These are phyloP conservation scores for Erinaceus europaeus DNA, from an alignment of 2,113 vertebrate genomes.

Conservation along the genomic window DNA sequence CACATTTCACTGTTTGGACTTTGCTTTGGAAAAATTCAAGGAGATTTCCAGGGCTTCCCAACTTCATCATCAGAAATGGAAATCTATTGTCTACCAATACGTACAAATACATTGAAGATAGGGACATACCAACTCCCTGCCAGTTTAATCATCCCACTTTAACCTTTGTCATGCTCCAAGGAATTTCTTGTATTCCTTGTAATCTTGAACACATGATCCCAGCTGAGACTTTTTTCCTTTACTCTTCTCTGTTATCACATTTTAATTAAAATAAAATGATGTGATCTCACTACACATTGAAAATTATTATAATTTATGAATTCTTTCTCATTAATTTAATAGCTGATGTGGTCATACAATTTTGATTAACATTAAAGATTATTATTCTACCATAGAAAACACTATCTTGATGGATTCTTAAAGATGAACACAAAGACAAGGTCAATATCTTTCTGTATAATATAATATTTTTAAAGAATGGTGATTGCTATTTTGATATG, in stretches of 20 bases:
- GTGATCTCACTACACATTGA: background rate
- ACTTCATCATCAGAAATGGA: background rate
- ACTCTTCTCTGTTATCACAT: background rate
- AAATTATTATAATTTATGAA: conserved; percentile 48
- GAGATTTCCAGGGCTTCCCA: background rate
- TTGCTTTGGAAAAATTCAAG: background rate
- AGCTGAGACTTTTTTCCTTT: background rate
- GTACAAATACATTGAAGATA: background rate
- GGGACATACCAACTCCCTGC: background rate
- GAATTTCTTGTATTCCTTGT: background rate
- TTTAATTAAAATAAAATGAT: conserved; percentile 64
- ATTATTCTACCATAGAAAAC: conserved; percentile 10
- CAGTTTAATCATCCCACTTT: background rate
- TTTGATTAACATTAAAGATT: conserved; percentile 34
- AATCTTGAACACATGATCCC: background rate
- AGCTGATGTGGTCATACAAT: background rate
- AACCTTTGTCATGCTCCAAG: background rate
- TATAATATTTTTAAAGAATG: conserved; percentile 19
- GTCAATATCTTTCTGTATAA: conserved; percentile 7
- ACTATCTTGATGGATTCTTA: conserved; percentile 15
- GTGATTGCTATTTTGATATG: background rate
- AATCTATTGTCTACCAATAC: background rate
- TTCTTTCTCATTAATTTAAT: conserved; percentile 33
- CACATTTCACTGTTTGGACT: conserved; percentile 8
- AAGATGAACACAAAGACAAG: conserved; percentile 27